phyloP scores from a whole-genome alignment of 1,140 invertebrate species.

The Nasonia vitripennis region DNA sequence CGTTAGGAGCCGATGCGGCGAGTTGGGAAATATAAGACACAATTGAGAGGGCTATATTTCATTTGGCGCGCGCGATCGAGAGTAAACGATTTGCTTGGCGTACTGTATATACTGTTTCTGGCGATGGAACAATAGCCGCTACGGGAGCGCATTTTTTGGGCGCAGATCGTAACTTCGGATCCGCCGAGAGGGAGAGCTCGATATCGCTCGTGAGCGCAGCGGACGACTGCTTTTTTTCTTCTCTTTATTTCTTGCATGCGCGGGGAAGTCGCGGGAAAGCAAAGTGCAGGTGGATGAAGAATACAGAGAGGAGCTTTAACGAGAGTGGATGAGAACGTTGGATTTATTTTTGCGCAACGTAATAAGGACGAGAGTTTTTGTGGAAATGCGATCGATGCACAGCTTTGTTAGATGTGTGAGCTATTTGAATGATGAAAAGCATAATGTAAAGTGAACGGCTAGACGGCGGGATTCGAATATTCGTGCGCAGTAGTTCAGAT shows the following conservation, averaged over 20 bases:
- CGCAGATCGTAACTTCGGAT: neutral
- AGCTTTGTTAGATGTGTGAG: too few relatives aligned
- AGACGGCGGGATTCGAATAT: too few relatives aligned
- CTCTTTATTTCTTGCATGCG: neutral
- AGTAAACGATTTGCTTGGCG: slow-evolving; percentile 27
- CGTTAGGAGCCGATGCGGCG: neutral
- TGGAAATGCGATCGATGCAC: too few relatives aligned
- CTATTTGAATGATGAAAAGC: too few relatives aligned
- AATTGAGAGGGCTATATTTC: slow-evolving; percentile 31
- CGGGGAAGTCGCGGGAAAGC: neutral
- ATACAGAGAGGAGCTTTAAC: too few relatives aligned
- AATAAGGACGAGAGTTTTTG: too few relatives aligned
- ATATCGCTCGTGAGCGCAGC: neutral
- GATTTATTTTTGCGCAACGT: too few relatives aligned
- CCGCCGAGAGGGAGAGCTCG: neutral
- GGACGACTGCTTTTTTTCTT: neutral
- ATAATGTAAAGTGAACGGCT: too few relatives aligned
- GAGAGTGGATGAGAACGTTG: too few relatives aligned
- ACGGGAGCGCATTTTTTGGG: neutral
- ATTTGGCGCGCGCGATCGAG: neutral
- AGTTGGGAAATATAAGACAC: slow-evolving; percentile 22
- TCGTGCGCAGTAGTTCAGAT: too few relatives aligned
- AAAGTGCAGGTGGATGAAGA: too few relatives aligned
- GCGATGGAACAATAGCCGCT: neutral
- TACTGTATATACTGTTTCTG: neutral